Evolutionary conservation across 1,140 invertebrate species (phyloP).

Genomic region (Drosophila subpulchrella): DNA sequence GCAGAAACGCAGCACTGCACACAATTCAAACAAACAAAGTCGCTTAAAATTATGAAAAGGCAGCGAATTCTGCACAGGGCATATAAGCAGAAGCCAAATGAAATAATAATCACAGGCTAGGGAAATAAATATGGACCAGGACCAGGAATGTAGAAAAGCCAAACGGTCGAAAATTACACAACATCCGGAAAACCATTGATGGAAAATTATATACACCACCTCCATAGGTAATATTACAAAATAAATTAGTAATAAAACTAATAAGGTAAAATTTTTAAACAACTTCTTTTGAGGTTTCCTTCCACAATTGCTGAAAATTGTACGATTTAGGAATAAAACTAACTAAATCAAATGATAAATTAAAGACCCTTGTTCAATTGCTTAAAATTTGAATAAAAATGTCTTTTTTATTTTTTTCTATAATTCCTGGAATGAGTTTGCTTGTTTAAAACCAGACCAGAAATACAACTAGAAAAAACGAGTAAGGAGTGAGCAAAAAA

Average conservation of each 20-base stretch:
- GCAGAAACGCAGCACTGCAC: conserved; percentile 1
- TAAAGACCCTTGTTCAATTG: background rate
- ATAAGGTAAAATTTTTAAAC: too few species aligned
- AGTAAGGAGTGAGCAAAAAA: background rate
- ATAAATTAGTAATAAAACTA: too few species aligned
- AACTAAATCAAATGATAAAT: too few species aligned
- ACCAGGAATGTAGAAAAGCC: background rate
- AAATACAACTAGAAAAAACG: background rate
- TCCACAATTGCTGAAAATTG: too few species aligned
- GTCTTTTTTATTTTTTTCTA: conserved; percentile 9
- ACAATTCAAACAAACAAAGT: conserved; percentile 57
- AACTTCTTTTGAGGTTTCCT: too few species aligned
- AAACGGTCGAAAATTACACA: background rate
- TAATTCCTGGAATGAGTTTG: conserved; percentile 38
- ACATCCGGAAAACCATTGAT: background rate
- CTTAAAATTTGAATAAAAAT: background rate
- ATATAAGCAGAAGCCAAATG: conserved; percentile 21
- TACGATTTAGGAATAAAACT: too few species aligned
- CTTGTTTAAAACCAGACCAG: conserved; percentile 30
- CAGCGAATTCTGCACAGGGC: conserved; percentile 3
- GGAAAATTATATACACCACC: background rate
- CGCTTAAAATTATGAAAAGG: conserved; percentile 53
- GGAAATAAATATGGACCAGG: conserved; percentile 56
- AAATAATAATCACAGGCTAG: conserved; percentile 57
- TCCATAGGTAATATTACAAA: too few species aligned